phyloP scores from a whole-genome alignment of 2,797 vertebrate species.

The Phalanger gymnotis region DNA sequence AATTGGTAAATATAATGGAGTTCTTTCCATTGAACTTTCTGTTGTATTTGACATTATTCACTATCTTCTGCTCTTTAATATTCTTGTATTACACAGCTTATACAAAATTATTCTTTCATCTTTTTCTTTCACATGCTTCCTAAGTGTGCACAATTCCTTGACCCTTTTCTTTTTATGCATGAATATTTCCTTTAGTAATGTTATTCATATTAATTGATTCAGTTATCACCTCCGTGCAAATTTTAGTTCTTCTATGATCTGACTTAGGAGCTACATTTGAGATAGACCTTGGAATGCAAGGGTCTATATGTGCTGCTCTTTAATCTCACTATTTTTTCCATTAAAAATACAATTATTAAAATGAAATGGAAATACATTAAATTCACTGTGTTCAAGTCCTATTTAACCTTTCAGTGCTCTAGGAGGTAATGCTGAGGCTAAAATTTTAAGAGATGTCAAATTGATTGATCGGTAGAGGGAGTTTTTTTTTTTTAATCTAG shows the following conservation, averaged over 20 bases:
- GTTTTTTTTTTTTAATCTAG: too few relatives aligned
- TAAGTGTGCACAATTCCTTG: neutral
- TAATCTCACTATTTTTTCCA: too few relatives aligned
- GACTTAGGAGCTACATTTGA: neutral
- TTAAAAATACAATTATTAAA: too few relatives aligned
- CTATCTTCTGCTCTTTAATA: neutral
- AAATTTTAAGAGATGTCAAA: too few relatives aligned
- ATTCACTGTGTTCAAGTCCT: too few relatives aligned
- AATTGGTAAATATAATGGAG: neutral
- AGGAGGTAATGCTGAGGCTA: too few relatives aligned
- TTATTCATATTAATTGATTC: neutral
- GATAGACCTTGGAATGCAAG: too few relatives aligned
- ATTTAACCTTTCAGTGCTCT: too few relatives aligned
- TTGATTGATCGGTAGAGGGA: too few relatives aligned
- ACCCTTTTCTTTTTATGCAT: neutral
- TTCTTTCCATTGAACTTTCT: neutral
- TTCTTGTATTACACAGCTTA: neutral
- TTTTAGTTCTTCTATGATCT: neutral
- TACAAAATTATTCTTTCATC: neutral
- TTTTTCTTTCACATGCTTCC: neutral
- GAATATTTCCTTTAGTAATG: neutral
- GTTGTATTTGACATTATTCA: neutral
- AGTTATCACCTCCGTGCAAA: neutral
- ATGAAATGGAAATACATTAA: too few relatives aligned
- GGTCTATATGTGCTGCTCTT: too few relatives aligned